A percentile compares a stretch with the other conserved stretches of the same genome.
Evolutionary conservation across 2,888 invertebrate species (phyloP).

Genomic region (Drosophila fulvimacula): DNA sequence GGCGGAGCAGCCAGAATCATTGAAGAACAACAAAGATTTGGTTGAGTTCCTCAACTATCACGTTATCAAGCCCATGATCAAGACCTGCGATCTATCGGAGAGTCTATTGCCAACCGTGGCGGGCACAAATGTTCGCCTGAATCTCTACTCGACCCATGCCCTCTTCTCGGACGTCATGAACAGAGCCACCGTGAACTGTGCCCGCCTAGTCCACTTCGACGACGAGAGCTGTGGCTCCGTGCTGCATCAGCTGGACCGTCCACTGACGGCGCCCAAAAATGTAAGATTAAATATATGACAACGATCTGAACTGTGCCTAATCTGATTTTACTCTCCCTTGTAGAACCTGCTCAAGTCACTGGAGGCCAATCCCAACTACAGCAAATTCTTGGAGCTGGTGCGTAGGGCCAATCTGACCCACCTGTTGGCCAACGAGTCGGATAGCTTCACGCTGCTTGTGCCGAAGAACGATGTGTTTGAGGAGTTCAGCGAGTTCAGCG

Average conservation of each 20-base stretch:
- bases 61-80: constrained; percentile 86
- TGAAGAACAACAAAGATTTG: constrained; percentile 85
- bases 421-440: constrained; percentile 77
- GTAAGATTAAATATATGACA: constrained; percentile 52
- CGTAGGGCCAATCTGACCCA: constrained; percentile 82
- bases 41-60: constrained; percentile 88
- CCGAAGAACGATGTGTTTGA: constrained; percentile 84
- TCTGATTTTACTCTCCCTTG: background rate
- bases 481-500: constrained; percentile 79
- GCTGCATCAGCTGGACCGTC: constrained; percentile 88
- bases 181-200: constrained; percentile 89
- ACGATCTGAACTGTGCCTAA: background rate
- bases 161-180: constrained; percentile 87
- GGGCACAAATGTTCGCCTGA: constrained; percentile 86
- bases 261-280: constrained; percentile 84
- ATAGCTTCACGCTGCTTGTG: constrained; percentile 82
- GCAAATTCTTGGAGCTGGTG: constrained; percentile 83
- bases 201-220: constrained; percentile 87
- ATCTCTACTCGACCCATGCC: constrained; percentile 87
- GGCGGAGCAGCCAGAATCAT: constrained; percentile 82
- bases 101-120: constrained; percentile 85
- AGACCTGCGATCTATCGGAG: constrained; percentile 87
- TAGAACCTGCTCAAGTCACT: constrained; percentile 81
- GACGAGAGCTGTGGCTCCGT: constrained; percentile 89
- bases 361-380: constrained; percentile 83